These are phyloP conservation scores for Lasaia peninsularis DNA, from an alignment of 1,140 invertebrate genomes.

Conservation along the genomic window DNA sequence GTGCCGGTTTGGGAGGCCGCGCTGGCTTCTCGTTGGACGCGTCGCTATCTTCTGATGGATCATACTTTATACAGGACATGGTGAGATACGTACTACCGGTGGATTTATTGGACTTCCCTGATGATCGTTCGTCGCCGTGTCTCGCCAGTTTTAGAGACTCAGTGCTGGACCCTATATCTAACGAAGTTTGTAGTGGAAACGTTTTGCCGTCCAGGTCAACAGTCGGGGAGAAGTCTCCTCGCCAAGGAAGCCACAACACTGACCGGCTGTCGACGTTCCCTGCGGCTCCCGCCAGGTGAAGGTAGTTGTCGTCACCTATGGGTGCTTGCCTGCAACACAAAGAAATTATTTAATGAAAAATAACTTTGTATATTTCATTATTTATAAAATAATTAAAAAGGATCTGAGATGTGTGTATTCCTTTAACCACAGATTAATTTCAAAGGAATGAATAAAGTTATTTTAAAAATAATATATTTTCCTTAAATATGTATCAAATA, in stretches of 20 bases:
- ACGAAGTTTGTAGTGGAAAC: constrained; percentile 41
- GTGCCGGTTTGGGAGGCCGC: constrained; percentile 55
- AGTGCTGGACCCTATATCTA: constrained; percentile 60
- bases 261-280: constrained; percentile 40
- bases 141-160: constrained; percentile 58
- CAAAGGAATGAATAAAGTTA: too few species aligned
- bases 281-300: constrained; percentile 74
- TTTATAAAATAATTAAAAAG: too few species aligned
- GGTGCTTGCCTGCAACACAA: constrained; percentile 84
- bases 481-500: too few species aligned
- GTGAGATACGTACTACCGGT: constrained; percentile 64
- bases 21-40: constrained; percentile 48
- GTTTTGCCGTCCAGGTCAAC: constrained; percentile 51
- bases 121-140: constrained; percentile 57
- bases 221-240: constrained; percentile 41
- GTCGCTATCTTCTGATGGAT: constrained; percentile 61
- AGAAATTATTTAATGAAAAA: constrained; percentile 3
- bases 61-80: constrained; percentile 65
- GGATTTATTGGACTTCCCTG: constrained; percentile 58
- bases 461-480: too few species aligned
- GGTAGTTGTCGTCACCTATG: constrained; percentile 92
- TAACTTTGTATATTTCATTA: too few species aligned
- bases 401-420: too few species aligned
- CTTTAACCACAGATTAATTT: too few species aligned
- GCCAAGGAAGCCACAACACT: constrained; percentile 49